Base-by-base conservation (phyloP, 2,888 invertebrate species). In the Drosophila hawaiiensis region DNA sequence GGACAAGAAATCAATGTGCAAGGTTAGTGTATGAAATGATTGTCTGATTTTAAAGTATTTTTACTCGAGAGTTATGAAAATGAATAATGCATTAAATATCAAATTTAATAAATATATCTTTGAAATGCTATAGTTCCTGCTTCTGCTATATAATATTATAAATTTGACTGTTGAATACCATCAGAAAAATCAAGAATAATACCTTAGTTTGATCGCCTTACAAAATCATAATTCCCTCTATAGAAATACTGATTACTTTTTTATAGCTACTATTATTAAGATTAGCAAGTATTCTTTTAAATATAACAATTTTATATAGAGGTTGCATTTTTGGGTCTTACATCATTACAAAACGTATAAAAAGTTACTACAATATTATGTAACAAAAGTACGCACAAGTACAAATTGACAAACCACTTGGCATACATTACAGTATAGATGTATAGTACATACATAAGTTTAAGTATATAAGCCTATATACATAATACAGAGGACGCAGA, bases 341-440 rank as follows among this genome's bases (percentile, higher is more conserved):
- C 1, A 60, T 41, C 29, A 63, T 55, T 68, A 39, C 68, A 83
- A 16, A 61, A 43, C 60, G 66, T 68, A 70, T 72, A 69, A 81
- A 85, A 73, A 75, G 35, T 56, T 75, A 73, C 73, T 84, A 78
- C 73, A 83, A 69, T 65, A 61, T 43, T 43, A 70, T 73, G 54
- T 67, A 82, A 89, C 76, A 80, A 64, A 73, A 60, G 73, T 73
- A 83, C 73, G 31, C 78, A 78, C 49, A 41, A 58, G 41, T 41
- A 41, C 63, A 66, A 55, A 62, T 70, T 63, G 49, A 71, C 63
- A 76, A 71, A 60, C 73, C 68, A 54, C 73, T 78, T 64, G 69
- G 59, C 65, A 58, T 54, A 64, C 49, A 58, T 64, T 14, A 29
- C 25, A 16, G 50, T 76, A 80, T 64, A 64, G 59, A 69, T 56